Percentiles rank a stretch among this genome's conserved stretches.
These are phyloP conservation scores for Gymnarchus niloticus DNA, from an alignment of 2,113 vertebrate species.

Conservation along the genomic window DNA sequence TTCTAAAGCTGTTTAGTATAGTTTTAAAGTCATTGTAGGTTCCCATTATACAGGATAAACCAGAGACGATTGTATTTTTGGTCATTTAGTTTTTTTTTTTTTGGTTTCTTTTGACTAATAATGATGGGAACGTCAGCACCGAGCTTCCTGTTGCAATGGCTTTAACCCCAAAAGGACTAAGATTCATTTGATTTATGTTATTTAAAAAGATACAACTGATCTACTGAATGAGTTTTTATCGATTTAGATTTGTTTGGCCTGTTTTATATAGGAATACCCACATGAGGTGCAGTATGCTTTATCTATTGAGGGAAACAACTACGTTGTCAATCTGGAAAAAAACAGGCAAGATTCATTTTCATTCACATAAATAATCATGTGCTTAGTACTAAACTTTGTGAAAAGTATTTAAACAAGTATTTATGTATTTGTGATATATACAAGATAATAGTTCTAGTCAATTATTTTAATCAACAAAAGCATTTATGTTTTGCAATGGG, in stretches of 20 bases:
- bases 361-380: background rate
- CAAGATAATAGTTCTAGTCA: background rate
- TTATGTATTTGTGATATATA: background rate
- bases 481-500: background rate
- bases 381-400: background rate
- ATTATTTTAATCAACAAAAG: background rate
- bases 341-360: conserved; percentile 52
- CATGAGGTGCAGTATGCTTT: conserved; percentile 55
- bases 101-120: no score
- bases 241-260: background rate
- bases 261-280: conserved; percentile 49
- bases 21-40: no score
- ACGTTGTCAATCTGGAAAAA: conserved; percentile 59
- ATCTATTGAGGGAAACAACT: conserved; percentile 55
- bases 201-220: background rate
- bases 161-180: background rate
- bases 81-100: no score
- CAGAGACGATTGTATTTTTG: no score
- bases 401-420: background rate
- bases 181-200: background rate
- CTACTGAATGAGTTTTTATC: background rate
- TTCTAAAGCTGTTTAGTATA: background rate
- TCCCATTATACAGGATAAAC: no score
- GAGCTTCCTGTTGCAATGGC: background rate
- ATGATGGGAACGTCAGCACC: background rate